These are phyloP conservation scores for Macrophya annulata DNA, from an alignment of 2,888 invertebrate genomes.

Conservation along the genomic window DNA sequence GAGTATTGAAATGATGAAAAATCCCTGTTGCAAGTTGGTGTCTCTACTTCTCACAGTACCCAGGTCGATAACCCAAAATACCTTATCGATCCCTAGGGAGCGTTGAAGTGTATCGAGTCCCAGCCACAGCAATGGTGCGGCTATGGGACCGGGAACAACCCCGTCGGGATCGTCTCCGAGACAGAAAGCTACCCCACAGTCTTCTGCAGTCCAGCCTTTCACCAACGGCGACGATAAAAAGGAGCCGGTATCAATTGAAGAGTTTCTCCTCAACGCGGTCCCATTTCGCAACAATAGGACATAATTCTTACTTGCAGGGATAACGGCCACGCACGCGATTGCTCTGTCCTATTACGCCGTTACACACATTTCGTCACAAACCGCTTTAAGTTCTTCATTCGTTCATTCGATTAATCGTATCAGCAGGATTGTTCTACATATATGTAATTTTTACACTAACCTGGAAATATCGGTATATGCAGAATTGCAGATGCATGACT, in stretches of 20 bases:
- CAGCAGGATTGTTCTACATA: background rate
- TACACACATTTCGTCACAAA: constrained; percentile 14
- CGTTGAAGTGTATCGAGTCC: constrained; percentile 52
- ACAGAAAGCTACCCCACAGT: constrained; percentile 12
- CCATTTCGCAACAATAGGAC: constrained; percentile 38
- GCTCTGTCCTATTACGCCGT: background rate
- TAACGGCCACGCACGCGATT: constrained; percentile 5
- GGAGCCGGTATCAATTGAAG: constrained; percentile 50
- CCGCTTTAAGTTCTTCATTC: background rate
- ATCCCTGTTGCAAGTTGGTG: background rate
- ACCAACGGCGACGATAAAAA: constrained; percentile 40
- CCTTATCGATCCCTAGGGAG: constrained; percentile 51
- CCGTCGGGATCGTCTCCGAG: constrained; percentile 33
- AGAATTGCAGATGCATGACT: too few relatives aligned
- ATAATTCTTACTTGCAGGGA: constrained; percentile 38
- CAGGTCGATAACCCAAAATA: constrained; percentile 54
- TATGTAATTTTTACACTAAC: background rate
- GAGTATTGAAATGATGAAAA: background rate
- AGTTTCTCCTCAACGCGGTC: constrained; percentile 25
- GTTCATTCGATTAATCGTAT: background rate
- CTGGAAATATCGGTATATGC: too few relatives aligned
- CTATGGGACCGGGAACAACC: constrained; percentile 45
- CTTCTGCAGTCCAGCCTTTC: constrained; percentile 17
- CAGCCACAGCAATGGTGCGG: constrained; percentile 34
- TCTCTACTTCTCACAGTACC: constrained; percentile 15